Percentiles rank a stretch among this genome's conserved stretches.
phyloP scores from a whole-genome alignment of 2,888 invertebrate genomes.

The Thalpophila matura region DNA sequence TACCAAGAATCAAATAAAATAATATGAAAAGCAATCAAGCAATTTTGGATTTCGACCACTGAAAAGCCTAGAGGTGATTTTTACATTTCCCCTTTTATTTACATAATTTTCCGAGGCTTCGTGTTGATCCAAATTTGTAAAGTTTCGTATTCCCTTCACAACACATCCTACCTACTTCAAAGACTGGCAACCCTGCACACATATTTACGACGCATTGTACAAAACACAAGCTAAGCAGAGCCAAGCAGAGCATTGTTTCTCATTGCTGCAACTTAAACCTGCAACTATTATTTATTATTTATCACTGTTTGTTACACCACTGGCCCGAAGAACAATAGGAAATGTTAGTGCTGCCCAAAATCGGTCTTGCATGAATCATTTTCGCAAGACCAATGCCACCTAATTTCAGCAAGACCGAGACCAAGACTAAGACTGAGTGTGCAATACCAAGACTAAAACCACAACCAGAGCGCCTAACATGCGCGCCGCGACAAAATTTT shows the following conservation, averaged over 20 bases:
- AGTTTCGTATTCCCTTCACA: neutral
- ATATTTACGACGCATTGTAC: slow-evolving; percentile 44
- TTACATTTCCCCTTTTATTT: no score
- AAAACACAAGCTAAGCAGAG: slow-evolving; percentile 3
- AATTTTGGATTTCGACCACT: neutral
- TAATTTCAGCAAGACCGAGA: no score
- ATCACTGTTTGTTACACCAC: slow-evolving; percentile 22
- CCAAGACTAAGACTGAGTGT: no score
- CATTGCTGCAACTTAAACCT: slow-evolving; percentile 32
- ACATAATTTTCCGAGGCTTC: no score
- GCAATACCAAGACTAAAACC: no score
- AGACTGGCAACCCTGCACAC: slow-evolving; percentile 20
- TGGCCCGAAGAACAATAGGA: slow-evolving; percentile 43
- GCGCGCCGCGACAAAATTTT: no score
- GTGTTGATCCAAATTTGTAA: no score
- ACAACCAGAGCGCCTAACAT: no score
- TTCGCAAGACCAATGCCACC: no score
- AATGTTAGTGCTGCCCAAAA: no score
- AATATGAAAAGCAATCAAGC: neutral
- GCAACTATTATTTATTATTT: slow-evolving; percentile 28
- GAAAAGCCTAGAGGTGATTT: no score
- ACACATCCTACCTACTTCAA: neutral
- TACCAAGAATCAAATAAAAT: neutral
- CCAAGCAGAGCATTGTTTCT: slow-evolving; percentile 24
- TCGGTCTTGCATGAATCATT: no score